These are phyloP conservation scores for Platygyra sinensis DNA, from an alignment of 64 coral and sea anemone species.

Conservation along the genomic window DNA sequence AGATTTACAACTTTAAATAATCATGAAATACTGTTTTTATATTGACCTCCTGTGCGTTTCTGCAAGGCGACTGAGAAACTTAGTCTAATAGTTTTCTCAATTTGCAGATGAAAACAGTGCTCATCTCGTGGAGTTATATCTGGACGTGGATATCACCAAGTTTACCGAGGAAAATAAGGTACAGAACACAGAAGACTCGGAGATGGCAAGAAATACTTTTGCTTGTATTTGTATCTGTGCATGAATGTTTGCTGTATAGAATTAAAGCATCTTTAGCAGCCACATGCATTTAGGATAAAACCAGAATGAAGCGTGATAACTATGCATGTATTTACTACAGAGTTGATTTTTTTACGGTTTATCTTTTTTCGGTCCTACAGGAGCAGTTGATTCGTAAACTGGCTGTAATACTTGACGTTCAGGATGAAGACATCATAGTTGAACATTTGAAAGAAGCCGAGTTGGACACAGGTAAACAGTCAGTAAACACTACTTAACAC, in stretches of 20 bases:
- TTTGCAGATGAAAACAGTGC: constrained; percentile 92
- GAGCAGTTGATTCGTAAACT: constrained; percentile 96
- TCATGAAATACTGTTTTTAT: too few species aligned
- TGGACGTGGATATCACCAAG: constrained; percentile 93
- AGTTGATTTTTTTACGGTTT: not conserved
- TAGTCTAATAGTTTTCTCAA: not conserved
- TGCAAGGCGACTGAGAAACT: too few species aligned
- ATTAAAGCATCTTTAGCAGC: not conserved
- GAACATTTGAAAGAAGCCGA: constrained; percentile 93
- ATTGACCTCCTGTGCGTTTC: too few species aligned
- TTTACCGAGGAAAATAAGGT: constrained; percentile 99
- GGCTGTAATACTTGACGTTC: constrained; percentile 90
- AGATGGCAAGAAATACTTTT: not conserved
- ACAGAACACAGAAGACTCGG: not conserved
- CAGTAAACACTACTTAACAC: too few species aligned
- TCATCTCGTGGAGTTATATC: constrained; percentile 90
- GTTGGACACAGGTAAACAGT: constrained; percentile 92
- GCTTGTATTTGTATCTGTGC: not conserved
- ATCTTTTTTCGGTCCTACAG: constrained; percentile 27
- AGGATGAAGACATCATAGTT: constrained; percentile 88
- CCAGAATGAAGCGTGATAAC: too few species aligned
- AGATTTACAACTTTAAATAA: too few species aligned
- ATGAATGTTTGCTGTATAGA: too few species aligned
- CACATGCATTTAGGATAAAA: too few species aligned
- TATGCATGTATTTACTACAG: too few species aligned